Base-by-base conservation (phyloP, 1,140 invertebrate genomes). In the Zaprionus capensis region DNA sequence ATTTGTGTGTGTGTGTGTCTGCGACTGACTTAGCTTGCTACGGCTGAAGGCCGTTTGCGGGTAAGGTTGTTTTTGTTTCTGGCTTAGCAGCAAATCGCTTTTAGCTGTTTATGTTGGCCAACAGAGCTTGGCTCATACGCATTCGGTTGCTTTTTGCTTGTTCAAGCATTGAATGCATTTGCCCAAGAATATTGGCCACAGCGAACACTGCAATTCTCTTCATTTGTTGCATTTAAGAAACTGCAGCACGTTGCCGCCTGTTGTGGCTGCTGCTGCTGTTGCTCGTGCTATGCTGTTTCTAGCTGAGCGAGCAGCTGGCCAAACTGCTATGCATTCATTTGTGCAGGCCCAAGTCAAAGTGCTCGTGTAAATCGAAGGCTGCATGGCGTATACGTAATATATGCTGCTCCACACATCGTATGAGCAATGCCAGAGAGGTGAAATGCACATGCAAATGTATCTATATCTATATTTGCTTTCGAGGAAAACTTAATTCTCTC, bases 221-320 rank as follows among this genome's bases (percentile, higher is more conserved):
- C 61, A 72, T 71, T 76, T 76, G 62, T 36, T 66, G 44, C 62
- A 61, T 71, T 76, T 63, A 58, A 64, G 68, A 71, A 55, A 65
- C 28, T 58, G 53, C 36, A 57, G 41, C 20, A 22, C 9, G n/a
- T 57, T 31, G 12, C 28, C 26, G 56, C 22, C 15, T 44, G n/a
- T 44, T 20, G 2, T 28, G 51, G 55, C 15, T 24, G 26, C 3
- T 34, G 26, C 26, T 38, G 62, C 38, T 63, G 51, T 34, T 34
- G 20, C 4, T 31, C 2, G 2, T 31, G 31, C 5, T 51, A 31
- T 55, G 62, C 53, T 67, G 53, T 12, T 49, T 38, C 53, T 66
- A n/a, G 44, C 22, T 53, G 44, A 53, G n/a, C 57, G 41, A 58
- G 9, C 55, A 67, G 17, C 31, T 64, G 72, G 53, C 58, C 15